These are phyloP conservation scores for Zelleria hepariella DNA, from an alignment of 2,888 invertebrate species.

Conservation along the genomic window DNA sequence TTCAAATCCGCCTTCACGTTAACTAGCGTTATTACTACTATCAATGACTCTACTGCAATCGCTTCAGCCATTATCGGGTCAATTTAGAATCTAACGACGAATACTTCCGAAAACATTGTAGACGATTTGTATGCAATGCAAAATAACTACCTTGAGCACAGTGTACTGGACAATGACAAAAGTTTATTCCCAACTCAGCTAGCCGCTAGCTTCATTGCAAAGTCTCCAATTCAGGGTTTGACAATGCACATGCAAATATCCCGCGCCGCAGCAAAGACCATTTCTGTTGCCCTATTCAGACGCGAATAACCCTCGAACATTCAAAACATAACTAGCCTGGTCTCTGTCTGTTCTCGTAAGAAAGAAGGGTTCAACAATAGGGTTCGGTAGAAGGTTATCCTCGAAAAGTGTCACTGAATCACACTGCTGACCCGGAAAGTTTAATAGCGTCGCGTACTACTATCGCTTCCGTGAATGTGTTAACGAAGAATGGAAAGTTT, in stretches of 20 bases:
- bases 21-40: too few relatives aligned
- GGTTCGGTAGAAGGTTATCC: neutral
- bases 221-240: constrained; percentile 57
- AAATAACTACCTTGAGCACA: constrained; percentile 20
- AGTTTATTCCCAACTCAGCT: constrained; percentile 45
- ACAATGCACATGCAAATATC: constrained; percentile 68
- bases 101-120: neutral
- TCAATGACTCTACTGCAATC: too few relatives aligned
- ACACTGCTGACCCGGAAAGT: constrained; percentile 46
- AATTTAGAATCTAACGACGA: neutral
- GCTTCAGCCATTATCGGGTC: too few relatives aligned
- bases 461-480: neutral
- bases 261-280: constrained; percentile 34
- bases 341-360: neutral
- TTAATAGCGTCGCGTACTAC: constrained; percentile 44
- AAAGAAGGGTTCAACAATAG: neutral
- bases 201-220: constrained; percentile 44
- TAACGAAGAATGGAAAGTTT: too few relatives aligned
- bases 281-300: constrained; percentile 7
- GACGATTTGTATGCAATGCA: constrained; percentile 23
- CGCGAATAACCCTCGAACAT: neutral
- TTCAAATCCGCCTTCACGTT: too few relatives aligned
- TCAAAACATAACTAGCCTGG: neutral
- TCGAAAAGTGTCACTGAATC: neutral
- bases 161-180: constrained; percentile 35